A percentile compares a stretch with the other conserved stretches of the same genome.
These are phyloP conservation scores for Catalaphyllia jardinei DNA, from an alignment of 64 coral and sea anemone genomes.

Conservation along the genomic window DNA sequence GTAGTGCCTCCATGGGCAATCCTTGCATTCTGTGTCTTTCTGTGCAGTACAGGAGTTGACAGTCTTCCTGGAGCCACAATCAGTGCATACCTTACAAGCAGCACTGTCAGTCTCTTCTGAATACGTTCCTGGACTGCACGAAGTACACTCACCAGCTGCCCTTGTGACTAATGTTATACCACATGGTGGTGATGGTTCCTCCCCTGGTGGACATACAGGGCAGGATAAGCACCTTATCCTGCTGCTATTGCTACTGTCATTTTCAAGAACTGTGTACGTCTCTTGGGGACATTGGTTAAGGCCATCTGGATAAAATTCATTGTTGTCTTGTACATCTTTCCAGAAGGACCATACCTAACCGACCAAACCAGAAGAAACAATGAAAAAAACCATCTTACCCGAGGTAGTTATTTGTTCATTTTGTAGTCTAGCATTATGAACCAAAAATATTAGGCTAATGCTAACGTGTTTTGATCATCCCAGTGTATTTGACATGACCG, in stretches of 20 bases:
- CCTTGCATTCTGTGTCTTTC: background rate
- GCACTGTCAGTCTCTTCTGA: background rate
- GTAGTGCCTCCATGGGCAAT: background rate
- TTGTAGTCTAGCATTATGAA: too few relatives aligned
- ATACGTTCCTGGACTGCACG: slow-evolving; percentile 17
- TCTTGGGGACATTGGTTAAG: slow-evolving; percentile 11
- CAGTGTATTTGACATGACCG: too few relatives aligned
- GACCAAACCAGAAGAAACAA: background rate
- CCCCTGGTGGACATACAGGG: background rate
- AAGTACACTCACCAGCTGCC: background rate
- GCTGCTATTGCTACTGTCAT: background rate
- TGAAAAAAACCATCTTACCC: background rate
- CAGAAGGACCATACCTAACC: background rate
- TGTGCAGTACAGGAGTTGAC: background rate
- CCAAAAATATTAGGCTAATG: too few relatives aligned
- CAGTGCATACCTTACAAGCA: slow-evolving; percentile 11
- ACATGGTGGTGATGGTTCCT: slow-evolving; percentile 23
- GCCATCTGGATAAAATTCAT: background rate
- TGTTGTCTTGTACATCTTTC: background rate
- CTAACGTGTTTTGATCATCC: too few relatives aligned
- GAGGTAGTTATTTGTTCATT: too few relatives aligned
- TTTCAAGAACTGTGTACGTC: background rate
- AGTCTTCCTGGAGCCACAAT: slow-evolving; percentile 18
- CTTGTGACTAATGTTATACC: background rate
- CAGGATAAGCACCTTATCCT: slow-evolving; percentile 7